These are phyloP conservation scores for Oopsacas minuta DNA, from an alignment of 37 sponge, comb jelly and placozoan genomes.

Conservation along the genomic window DNA sequence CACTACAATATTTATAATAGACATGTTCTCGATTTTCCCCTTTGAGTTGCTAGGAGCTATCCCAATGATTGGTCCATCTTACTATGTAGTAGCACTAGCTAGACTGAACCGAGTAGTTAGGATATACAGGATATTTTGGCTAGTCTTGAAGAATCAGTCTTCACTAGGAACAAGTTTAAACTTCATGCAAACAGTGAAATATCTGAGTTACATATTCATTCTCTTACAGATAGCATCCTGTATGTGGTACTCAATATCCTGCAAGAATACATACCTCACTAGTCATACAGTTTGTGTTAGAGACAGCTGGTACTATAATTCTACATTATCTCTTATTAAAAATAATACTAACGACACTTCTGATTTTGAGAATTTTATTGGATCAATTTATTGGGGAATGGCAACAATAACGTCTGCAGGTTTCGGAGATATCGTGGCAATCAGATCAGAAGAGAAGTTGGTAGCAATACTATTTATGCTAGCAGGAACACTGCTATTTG, in stretches of 20 bases:
- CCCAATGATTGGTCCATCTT: not conserved
- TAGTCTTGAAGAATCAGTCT: not conserved
- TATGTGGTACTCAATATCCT: not conserved
- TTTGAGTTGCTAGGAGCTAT: not conserved
- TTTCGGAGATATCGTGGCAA: constrained; percentile 58
- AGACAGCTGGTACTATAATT: not conserved
- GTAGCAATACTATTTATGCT: constrained; percentile 62
- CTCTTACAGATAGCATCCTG: constrained; percentile 1
- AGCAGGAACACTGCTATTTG: constrained; percentile 56
- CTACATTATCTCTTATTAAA: not conserved
- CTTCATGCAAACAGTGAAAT: constrained; percentile 13
- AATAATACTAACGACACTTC: not conserved
- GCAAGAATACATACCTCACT: constrained; percentile 1
- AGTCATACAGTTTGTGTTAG: not conserved
- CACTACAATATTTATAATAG: not conserved
- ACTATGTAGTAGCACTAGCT: not conserved
- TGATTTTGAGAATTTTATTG: constrained; percentile 41
- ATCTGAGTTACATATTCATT: constrained; percentile 7
- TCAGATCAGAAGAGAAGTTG: constrained; percentile 39
- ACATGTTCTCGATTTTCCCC: not conserved
- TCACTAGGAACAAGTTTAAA: not conserved
- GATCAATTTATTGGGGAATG: constrained; percentile 58
- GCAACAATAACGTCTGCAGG: constrained; percentile 62
- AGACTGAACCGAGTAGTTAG: not conserved
- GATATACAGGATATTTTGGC: constrained; percentile 6